phyloP scores from a whole-genome alignment of 2,797 vertebrate species.

The Enteromius viviparus region DNA sequence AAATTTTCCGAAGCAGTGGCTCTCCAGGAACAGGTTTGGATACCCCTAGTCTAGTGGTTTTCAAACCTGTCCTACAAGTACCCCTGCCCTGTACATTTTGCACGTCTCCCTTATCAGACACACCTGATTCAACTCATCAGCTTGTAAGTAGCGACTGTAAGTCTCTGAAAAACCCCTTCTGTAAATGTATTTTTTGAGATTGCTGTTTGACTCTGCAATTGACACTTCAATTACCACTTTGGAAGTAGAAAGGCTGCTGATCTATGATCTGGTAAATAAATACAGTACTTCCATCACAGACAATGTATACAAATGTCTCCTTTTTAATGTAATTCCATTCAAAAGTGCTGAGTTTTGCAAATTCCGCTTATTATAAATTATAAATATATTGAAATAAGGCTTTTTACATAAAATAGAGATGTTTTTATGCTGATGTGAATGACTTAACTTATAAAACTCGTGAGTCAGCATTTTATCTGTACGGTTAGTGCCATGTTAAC shows the following conservation, averaged over 20 bases:
- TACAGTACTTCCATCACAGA: neutral
- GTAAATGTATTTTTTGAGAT: neutral
- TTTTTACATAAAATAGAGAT: neutral
- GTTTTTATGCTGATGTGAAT: neutral
- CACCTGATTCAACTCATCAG: no score
- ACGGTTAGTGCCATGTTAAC: neutral
- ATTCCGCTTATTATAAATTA: neutral
- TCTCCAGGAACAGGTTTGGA: neutral
- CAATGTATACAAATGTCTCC: neutral
- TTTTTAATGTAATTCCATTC: neutral
- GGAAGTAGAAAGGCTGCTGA: neutral
- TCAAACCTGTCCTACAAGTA: no score
- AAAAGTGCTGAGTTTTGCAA: neutral
- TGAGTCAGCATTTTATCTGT: neutral
- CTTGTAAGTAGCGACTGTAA: no score
- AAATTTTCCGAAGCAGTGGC: neutral
- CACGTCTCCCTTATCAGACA: no score
- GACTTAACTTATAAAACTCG: neutral
- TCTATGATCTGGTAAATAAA: neutral
- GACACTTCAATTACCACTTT: neutral
- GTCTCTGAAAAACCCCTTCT: neutral
- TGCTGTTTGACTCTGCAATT: neutral
- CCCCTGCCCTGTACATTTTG: no score
- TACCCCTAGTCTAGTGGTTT: neutral
- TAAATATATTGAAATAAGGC: slow-evolving; percentile 1